Evolutionary conservation across 2,888 invertebrate species (phyloP), one percentile per base, ranked within the genome.

Genomic region (Oscheius sp.): DNA sequence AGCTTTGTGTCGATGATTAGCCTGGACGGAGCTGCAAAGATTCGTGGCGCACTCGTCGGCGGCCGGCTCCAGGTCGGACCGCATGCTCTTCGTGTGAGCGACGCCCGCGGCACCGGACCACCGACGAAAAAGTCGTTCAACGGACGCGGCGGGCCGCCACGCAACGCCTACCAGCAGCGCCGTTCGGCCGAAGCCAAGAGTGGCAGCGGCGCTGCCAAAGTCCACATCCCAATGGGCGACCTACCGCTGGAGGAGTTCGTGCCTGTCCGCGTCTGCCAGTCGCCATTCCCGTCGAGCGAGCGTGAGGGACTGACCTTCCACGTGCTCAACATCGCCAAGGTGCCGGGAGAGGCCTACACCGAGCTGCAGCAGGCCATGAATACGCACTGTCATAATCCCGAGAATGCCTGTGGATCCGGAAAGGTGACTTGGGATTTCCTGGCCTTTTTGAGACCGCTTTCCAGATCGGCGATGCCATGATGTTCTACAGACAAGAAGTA

Each of bases 1-100:
- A 73, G 73, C 35, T 73, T 73, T 37, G 63, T 73, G 2, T 50
- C 73, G 7, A 73, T 73, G 73, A 62, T 63, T 21, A 73, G 53
- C 50, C 42, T 63, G 11, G 51, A 62, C 50, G 73, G 63, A 47
- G 62, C 73, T n/a, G 35, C 48, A 33, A 62, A 32, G 11, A 63
- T 73, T 7, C 62, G 73, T 47, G 48, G 33, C 35, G 29, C 47
- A 13, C n/a, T 65, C n/a, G 47, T 21, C 35, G 53, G 53, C n/a
- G 59, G 73, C 11, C 63, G 42, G 13, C 65, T 73, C 9, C 13
- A 13, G 9, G 55, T 63, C 51, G 68, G 68, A 55, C 35, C 53
- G 32, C 35, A n/a, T 13, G 1, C 37, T 55, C 68, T 68, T 35
- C 68, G 68, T n/a, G 42, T 68, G 29, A 68, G 55, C 55, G 63